Evolutionary conservation across 2,797 vertebrate genomes (phyloP).

Genomic region (Notoglanidium macrostoma): DNA sequence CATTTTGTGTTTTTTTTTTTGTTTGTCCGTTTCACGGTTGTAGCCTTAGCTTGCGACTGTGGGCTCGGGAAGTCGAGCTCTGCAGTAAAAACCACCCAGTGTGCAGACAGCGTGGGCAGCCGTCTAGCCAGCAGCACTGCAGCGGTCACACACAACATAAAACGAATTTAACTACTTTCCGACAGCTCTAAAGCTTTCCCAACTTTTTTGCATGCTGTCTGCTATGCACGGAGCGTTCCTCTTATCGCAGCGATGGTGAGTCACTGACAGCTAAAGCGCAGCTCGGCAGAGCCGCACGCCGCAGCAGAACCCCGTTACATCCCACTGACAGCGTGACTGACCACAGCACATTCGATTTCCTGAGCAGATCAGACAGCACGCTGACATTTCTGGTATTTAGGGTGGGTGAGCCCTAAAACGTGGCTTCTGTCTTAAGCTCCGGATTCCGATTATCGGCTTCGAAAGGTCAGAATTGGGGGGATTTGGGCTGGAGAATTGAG

Average conservation of each 20-base stretch:
- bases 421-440: slow-evolving; percentile 23
- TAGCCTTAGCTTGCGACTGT: not conserved
- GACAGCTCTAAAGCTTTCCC: slow-evolving; percentile 4
- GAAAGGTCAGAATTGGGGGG: slow-evolving; percentile 35
- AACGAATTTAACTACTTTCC: slow-evolving; percentile 10
- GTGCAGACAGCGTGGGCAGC: slow-evolving; percentile 31
- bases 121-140: slow-evolving; percentile 25
- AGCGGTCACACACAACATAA: slow-evolving; percentile 3
- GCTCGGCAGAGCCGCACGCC: slow-evolving; percentile 16
- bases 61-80: slow-evolving; percentile 4
- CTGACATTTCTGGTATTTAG: slow-evolving; percentile 45
- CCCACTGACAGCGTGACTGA: slow-evolving; percentile 24
- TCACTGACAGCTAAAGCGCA: slow-evolving; percentile 21
- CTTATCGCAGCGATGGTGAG: not conserved
- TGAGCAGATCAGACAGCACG: slow-evolving; percentile 37
- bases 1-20: not conserved
- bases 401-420: slow-evolving; percentile 23
- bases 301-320: slow-evolving; percentile 9
- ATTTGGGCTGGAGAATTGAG: slow-evolving; percentile 21
- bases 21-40: not conserved
- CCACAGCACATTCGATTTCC: slow-evolving; percentile 41
- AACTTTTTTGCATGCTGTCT: slow-evolving; percentile 11
- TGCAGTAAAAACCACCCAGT: slow-evolving; percentile 9
- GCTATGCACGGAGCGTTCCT: not conserved
- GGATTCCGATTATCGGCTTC: slow-evolving; percentile 38